A percentile compares a stretch with the other conserved stretches of the same genome.
phyloP scores from a whole-genome alignment of 2,113 vertebrate species.

The Gila orcuttii region DNA sequence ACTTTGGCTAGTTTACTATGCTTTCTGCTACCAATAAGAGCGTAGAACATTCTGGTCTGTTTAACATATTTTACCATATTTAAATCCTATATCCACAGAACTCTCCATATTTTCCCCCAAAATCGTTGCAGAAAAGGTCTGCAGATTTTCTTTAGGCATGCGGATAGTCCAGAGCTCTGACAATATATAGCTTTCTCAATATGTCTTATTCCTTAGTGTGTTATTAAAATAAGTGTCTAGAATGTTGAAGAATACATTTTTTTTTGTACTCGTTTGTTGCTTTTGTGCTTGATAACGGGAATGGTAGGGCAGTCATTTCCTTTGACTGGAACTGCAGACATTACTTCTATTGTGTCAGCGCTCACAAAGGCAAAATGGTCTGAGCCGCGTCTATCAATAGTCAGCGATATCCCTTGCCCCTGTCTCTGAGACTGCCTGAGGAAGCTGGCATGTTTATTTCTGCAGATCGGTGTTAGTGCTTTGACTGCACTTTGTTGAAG shows the following conservation, averaged over 20 bases:
- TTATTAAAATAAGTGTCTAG: not conserved
- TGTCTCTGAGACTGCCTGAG: conserved; percentile 5
- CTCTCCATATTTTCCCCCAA: not conserved
- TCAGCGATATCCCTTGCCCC: conserved; percentile 3
- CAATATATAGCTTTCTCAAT: not conserved
- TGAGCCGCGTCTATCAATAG: not conserved
- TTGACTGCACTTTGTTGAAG: conserved; percentile 14
- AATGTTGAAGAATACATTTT: not conserved
- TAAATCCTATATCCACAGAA: not conserved
- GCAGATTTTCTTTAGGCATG: not conserved
- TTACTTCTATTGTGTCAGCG: conserved; percentile 1
- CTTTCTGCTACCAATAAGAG: not conserved
- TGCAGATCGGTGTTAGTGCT: not conserved
- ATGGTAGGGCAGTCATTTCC: conserved; percentile 10
- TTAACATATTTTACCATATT: not conserved
- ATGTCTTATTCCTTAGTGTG: not conserved
- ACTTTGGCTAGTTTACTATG: not conserved
- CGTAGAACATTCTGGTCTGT: not conserved
- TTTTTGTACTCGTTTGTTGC: not conserved
- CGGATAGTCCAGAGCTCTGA: not conserved
- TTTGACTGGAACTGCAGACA: conserved; percentile 6
- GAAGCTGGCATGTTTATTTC: conserved; percentile 6
- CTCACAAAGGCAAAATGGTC: not conserved
- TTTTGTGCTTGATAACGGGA: conserved; percentile 19
- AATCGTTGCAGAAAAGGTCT: not conserved